Base-by-base conservation (phyloP, 2,888 invertebrate species). In the Pecten maximus region DNA sequence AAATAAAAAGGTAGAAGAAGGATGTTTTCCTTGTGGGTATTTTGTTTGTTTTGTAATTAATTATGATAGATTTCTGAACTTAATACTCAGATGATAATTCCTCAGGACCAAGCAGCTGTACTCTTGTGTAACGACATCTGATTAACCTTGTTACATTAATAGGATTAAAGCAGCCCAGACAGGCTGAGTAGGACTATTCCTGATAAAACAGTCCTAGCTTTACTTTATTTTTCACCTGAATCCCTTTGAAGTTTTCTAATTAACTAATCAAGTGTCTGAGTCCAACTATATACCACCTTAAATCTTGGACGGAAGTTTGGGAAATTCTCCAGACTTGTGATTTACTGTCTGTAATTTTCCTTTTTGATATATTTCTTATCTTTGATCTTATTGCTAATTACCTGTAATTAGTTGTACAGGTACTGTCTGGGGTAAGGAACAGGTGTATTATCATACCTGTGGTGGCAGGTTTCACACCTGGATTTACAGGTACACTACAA, bases 201-300 rank as follows among this genome's bases (percentile, higher is more conserved):
- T 28, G 28, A 74, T 28, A 74, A 74, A 74, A 28, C 28, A 1
- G 74, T 35, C 35, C 35, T 2, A 74, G 44, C 6, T 35, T 74
- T 35, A n/a, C 23, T 60, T n/a, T 6, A 74, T 1, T 35, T 74
- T 35, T 28, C 74, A 74, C 74, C 74, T 74, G 74, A 28, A 74
- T 35, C 28, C 23, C 74, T 74, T 74, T 74, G 74, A 74, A 23
- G 74, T 74, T 74, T n/a, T 74, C 74, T 74, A 74, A 74, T 74
- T 74, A 74, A 74, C 15, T 12, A 74, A 35, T 23, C 28, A 3
- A 23, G 35, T 35, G 54, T 12, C 74, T 10, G 28, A 74, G 35
- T 28, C 74, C 74, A 28, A 1, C 3, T 8, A 23, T 35, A 12
- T 12, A 12, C 6, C 35, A 74, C 19, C 35, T 35, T 35, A 74